These are phyloP conservation scores for Coreoperca whiteheadi DNA, from an alignment of 2,113 vertebrate species.

Conservation along the genomic window DNA sequence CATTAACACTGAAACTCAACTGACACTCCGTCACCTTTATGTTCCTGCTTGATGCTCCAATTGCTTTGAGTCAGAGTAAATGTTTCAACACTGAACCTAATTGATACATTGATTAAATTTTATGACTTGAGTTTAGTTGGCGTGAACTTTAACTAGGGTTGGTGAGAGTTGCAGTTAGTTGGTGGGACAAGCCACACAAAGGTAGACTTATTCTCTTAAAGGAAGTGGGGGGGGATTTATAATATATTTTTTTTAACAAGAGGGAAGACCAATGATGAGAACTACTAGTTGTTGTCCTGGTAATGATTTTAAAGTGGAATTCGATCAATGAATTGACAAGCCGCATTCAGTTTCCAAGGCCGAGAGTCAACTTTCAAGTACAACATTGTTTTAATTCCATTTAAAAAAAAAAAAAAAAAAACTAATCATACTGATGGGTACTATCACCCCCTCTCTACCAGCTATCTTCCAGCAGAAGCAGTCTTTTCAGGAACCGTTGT, in stretches of 20 bases:
- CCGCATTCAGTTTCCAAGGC: not conserved
- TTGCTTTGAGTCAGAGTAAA: too few relatives aligned
- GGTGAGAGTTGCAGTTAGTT: too few relatives aligned
- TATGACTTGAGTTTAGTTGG: too few relatives aligned
- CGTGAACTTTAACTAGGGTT: not conserved
- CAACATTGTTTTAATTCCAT: not conserved
- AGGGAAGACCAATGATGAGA: not conserved
- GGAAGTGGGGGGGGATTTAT: too few relatives aligned
- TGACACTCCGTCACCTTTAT: not conserved
- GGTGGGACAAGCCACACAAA: too few relatives aligned
- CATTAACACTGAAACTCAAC: not conserved
- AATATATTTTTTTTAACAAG: not conserved
- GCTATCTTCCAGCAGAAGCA: constrained; percentile 47
- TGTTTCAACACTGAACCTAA: too few relatives aligned
- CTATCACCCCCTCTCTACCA: not conserved
- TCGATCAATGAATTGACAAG: not conserved
- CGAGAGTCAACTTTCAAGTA: not conserved
- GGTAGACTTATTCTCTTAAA: not conserved
- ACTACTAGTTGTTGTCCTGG: not conserved
- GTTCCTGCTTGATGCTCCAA: too few relatives aligned
- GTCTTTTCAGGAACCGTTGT: constrained; percentile 20
- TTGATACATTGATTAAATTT: too few relatives aligned
- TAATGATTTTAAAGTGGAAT: not conserved
- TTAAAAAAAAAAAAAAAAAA: not conserved
- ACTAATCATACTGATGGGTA: not conserved